Evolutionary conservation across 2,888 invertebrate genomes (phyloP), one percentile per base, ranked within the genome.

Genomic region (Eupsilia transversa): DNA sequence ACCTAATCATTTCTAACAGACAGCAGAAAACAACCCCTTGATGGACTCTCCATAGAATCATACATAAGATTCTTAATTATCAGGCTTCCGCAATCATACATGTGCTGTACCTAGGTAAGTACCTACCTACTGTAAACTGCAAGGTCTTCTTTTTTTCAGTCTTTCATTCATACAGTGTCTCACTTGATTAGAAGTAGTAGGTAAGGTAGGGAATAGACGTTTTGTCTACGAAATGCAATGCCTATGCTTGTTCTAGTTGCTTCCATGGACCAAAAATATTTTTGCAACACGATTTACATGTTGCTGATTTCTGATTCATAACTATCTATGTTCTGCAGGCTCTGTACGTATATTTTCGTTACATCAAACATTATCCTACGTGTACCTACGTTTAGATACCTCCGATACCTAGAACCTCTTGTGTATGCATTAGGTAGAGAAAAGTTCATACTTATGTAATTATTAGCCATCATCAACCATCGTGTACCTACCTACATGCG

Each of bases 301-400:
- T 73, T 46, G 6, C 46, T 27, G 14, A 14, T 56, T n/a, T 27
- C 20, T 41, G 61, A 74, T 77, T 80, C 6, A 61, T 80, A 38
- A 46, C 81, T 74, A 77, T 74, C 74, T 6, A 23, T 54, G 0
- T 80, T 33, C 17, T 33, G 14, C 49, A 80, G 76, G 46, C 61
- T 14, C 74, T 9, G 23, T 10, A 35, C n/a, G 6, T 27, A 30
- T 54, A 30, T 2, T 43, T 66, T 27, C 41, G 3, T 41, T 20
- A 20, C 27, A 41, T 38, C 17, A 12, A 30, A 23, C 17, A 35
- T 35, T 23, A 6, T 33, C 10, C 14, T 35, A n/a, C 4, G 14
- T 35, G 35, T n/a, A 35, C 10, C 2, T 35, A n/a, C n/a, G 1
- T 35, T 56, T 0, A 35, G 6, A 20, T 20, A 49, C 9, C 9